Conservation (phyloP, 2,888 invertebrate genomes). For the Heliconius erato region DNA sequence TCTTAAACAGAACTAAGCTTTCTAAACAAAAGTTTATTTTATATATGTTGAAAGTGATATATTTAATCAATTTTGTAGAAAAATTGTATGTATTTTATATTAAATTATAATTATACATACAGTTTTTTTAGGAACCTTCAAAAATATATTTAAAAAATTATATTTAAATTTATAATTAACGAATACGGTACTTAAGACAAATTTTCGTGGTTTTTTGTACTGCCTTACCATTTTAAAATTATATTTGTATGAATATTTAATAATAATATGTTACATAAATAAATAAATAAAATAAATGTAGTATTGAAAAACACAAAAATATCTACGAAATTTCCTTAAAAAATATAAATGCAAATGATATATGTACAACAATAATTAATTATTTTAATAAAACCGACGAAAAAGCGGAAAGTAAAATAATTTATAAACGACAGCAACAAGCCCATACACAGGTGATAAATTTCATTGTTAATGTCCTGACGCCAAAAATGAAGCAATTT, state of each 20-base stretch:
- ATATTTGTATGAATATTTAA: too few relatives aligned
- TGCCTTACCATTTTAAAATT: too few relatives aligned
- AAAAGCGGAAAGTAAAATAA: constrained; percentile 49
- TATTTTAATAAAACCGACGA: constrained; percentile 49
- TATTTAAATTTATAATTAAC: too few relatives aligned
- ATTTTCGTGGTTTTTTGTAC: too few relatives aligned
- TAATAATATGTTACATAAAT: too few relatives aligned
- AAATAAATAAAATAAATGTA: neutral
- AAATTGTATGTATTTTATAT: neutral
- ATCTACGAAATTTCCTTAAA: neutral
- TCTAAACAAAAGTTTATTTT: neutral
- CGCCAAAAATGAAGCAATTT: constrained; percentile 82
- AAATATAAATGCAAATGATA: constrained; percentile 40
- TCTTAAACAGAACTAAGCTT: constrained; percentile 38
- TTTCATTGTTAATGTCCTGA: constrained; percentile 73
- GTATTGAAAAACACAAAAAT: neutral
- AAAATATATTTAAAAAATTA: too few relatives aligned
- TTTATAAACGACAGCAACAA: constrained; percentile 64
- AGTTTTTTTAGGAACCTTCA: too few relatives aligned
- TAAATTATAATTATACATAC: too few relatives aligned
- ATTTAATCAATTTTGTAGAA: neutral
- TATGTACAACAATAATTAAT: constrained; percentile 41
- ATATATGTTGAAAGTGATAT: neutral
- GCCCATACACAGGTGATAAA: constrained; percentile 75
- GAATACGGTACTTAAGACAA: too few relatives aligned